Evolutionary conservation across 2,797 vertebrate species (phyloP).

Genomic region (Trematomus bernacchii): DNA sequence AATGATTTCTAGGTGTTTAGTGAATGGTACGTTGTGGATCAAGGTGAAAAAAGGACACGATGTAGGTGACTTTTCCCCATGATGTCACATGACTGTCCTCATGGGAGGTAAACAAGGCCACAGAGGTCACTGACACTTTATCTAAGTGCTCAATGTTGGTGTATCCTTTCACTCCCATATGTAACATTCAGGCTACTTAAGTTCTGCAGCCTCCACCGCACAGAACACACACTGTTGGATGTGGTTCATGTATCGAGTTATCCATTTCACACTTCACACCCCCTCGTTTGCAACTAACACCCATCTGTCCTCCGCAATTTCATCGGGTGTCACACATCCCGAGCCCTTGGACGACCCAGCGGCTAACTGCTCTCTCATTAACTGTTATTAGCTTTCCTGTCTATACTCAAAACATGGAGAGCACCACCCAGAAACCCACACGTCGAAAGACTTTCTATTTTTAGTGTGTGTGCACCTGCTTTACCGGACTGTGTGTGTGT

Average conservation of each 20-base stretch:
- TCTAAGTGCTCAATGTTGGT: neutral
- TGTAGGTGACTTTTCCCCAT: neutral
- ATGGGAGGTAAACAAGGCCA: neutral
- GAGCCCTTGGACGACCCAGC: slow-evolving; percentile 25
- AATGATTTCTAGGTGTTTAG: neutral
- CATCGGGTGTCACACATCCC: slow-evolving; percentile 41
- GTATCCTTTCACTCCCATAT: slow-evolving; percentile 4
- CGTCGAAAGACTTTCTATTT: too few relatives aligned
- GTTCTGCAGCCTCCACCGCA: neutral
- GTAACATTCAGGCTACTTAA: neutral
- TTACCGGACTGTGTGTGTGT: slow-evolving; percentile 20
- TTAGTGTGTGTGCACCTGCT: slow-evolving; percentile 12
- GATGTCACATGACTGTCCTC: neutral
- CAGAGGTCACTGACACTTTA: neutral
- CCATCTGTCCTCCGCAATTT: slow-evolving; percentile 40
- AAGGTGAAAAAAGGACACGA: neutral
- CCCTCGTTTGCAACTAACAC: slow-evolving; percentile 30
- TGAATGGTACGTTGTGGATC: neutral
- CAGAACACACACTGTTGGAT: slow-evolving; percentile 3
- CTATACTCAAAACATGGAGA: slow-evolving; percentile 36
- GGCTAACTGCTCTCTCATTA: slow-evolving; percentile 55
- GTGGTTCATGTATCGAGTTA: slow-evolving; percentile 36
- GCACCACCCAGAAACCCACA: neutral
- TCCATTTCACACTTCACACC: slow-evolving; percentile 40
- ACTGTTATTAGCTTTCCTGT: slow-evolving; percentile 41